Evolutionary conservation across 1,140 invertebrate species (phyloP).

Genomic region (Ceratoteleas bidentatus): DNA sequence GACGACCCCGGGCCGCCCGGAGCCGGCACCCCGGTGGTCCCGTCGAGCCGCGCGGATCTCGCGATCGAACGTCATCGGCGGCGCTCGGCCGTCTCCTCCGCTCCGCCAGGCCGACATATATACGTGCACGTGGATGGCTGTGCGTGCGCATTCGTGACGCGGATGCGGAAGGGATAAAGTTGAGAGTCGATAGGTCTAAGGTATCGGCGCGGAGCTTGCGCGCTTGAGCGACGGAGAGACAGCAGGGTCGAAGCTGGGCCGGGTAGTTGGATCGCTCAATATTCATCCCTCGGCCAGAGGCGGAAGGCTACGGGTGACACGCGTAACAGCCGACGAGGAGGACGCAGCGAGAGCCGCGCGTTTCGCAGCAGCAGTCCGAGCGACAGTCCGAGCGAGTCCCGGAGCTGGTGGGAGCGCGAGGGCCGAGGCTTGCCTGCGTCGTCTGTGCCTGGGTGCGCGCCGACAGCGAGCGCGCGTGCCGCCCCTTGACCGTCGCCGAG

Average conservation of each 20-base stretch:
- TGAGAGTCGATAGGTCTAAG: constrained; percentile 68
- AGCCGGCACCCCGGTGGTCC: not conserved
- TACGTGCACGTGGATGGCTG: constrained; percentile 53
- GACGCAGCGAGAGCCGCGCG: constrained; percentile 45
- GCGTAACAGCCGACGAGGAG: constrained; percentile 47
- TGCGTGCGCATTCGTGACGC: constrained; percentile 60
- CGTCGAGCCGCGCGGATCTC: constrained; percentile 14
- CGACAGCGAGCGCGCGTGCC: not conserved
- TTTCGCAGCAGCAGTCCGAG: constrained; percentile 27
- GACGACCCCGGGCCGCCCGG: too few species aligned
- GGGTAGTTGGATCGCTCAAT: constrained; percentile 78
- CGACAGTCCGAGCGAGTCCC: constrained; percentile 65
- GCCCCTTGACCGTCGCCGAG: not conserved
- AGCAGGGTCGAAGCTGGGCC: constrained; percentile 65
- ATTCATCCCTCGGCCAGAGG: constrained; percentile 77
- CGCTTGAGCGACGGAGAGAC: constrained; percentile 46
- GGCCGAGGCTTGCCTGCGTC: constrained; percentile 73
- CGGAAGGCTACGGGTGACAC: constrained; percentile 59
- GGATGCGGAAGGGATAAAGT: constrained; percentile 66
- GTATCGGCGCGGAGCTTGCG: constrained; percentile 60
- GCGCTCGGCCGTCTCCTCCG: constrained; percentile 36
- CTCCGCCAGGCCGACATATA: constrained; percentile 42
- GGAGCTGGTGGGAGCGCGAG: constrained; percentile 71
- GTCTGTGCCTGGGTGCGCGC: constrained; percentile 63
- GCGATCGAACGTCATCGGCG: constrained; percentile 53